phyloP scores from a whole-genome alignment of 2,113 vertebrate species.

The Peromyscus polionotus region DNA sequence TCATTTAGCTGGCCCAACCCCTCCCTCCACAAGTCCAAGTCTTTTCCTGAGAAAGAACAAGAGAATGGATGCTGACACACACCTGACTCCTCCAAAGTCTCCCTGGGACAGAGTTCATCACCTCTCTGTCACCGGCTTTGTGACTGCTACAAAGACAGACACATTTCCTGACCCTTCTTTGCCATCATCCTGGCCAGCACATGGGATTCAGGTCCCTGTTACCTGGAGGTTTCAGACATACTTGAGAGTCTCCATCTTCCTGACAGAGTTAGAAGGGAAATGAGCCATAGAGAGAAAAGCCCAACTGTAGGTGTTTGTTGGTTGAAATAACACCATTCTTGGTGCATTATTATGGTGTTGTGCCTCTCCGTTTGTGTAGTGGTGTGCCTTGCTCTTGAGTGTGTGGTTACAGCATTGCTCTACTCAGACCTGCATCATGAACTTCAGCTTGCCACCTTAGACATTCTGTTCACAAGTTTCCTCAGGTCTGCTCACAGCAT shows the following conservation, averaged over 20 bases:
- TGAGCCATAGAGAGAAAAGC: neutral
- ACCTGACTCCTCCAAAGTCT: neutral
- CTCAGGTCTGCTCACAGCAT: neutral
- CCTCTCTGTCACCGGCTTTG: neutral
- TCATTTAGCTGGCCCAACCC: neutral
- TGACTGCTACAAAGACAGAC: neutral
- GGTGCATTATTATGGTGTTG: neutral
- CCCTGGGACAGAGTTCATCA: neutral
- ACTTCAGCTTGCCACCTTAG: constrained; percentile 28
- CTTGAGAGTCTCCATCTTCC: neutral
- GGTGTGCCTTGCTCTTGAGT: neutral
- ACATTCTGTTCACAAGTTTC: constrained; percentile 14
- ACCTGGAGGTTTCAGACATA: neutral
- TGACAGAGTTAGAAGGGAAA: neutral
- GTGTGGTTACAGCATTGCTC: neutral
- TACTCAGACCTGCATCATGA: neutral
- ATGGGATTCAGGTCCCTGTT: neutral
- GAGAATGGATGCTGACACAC: neutral
- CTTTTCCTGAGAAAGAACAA: neutral
- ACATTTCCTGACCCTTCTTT: neutral
- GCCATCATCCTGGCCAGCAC: neutral
- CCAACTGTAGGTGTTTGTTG: neutral
- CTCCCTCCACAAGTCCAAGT: neutral
- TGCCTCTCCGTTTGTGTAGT: neutral
- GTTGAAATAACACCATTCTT: neutral